Conservation (phyloP, 1,140 invertebrate species). For the Cydia pomonella region DNA sequence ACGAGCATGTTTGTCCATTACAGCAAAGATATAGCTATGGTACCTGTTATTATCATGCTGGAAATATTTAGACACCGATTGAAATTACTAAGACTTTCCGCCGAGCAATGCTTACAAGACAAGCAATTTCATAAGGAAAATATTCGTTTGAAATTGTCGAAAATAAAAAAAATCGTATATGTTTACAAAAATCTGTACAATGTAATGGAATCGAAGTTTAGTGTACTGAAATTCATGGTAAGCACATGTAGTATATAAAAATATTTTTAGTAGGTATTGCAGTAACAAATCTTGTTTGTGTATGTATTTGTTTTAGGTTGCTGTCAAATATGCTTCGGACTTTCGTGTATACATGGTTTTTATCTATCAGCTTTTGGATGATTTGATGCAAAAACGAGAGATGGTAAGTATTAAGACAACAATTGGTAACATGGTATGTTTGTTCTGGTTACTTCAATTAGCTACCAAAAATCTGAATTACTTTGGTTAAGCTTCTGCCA, state of each 20-base stretch:
- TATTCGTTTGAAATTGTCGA: background rate
- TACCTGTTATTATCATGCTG: background rate
- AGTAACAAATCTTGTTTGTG: background rate
- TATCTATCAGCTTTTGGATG: background rate
- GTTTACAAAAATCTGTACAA: constrained; percentile 4
- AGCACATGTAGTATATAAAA: background rate
- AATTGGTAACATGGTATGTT: no score
- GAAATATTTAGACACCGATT: constrained; percentile 2
- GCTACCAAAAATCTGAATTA: no score
- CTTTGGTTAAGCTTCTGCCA: no score
- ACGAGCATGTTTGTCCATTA: background rate
- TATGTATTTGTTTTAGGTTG: background rate
- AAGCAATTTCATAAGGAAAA: background rate
- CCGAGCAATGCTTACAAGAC: background rate
- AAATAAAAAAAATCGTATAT: background rate
- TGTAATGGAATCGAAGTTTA: background rate
- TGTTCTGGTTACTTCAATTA: no score
- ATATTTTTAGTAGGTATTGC: background rate
- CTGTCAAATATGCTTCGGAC: background rate
- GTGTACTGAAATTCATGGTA: background rate
- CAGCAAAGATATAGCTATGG: constrained; percentile 6
- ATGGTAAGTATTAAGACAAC: background rate
- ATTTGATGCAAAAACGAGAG: background rate
- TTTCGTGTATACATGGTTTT: background rate
- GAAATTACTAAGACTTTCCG: background rate